Conservation (phyloP, 2,797 vertebrate species). For the Serranus cabrilla region DNA sequence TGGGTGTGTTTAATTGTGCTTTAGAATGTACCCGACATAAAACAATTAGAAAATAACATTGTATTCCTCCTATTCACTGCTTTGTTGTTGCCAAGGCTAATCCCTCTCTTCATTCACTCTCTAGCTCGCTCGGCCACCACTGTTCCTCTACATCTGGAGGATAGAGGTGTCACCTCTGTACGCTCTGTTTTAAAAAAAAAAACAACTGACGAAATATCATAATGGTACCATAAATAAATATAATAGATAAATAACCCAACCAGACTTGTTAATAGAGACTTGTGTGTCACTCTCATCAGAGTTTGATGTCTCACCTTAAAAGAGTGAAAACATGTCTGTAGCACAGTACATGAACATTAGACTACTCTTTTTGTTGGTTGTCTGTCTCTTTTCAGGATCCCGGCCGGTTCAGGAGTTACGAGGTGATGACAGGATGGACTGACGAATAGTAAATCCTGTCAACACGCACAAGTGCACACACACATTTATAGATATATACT, state of each 20-base stretch:
- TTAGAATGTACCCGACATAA: too few species aligned
- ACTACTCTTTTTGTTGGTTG: constrained; percentile 22
- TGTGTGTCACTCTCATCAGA: neutral
- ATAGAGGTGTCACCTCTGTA: too few species aligned
- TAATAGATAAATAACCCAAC: neutral
- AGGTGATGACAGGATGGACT: constrained; percentile 63
- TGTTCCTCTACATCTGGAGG: too few species aligned
- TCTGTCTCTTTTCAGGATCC: constrained; percentile 40
- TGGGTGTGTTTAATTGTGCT: too few species aligned
- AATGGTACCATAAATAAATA: too few species aligned
- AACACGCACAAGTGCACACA: constrained; percentile 44
- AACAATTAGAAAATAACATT: too few species aligned
- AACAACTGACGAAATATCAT: too few species aligned
- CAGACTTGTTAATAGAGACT: neutral
- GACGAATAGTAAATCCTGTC: constrained; percentile 72
- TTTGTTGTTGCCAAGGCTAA: too few species aligned
- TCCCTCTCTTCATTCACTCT: too few species aligned
- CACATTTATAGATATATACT: constrained; percentile 45
- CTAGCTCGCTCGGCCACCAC: too few species aligned
- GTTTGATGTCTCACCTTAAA: constrained; percentile 7
- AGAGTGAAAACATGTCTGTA: constrained; percentile 3
- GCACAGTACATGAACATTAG: neutral
- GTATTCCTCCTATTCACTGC: too few species aligned
- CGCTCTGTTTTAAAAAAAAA: too few species aligned
- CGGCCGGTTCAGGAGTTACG: constrained; percentile 49